These are phyloP conservation scores for Sinosuthora webbiana DNA, from an alignment of 2,113 vertebrate species.

Conservation along the genomic window DNA sequence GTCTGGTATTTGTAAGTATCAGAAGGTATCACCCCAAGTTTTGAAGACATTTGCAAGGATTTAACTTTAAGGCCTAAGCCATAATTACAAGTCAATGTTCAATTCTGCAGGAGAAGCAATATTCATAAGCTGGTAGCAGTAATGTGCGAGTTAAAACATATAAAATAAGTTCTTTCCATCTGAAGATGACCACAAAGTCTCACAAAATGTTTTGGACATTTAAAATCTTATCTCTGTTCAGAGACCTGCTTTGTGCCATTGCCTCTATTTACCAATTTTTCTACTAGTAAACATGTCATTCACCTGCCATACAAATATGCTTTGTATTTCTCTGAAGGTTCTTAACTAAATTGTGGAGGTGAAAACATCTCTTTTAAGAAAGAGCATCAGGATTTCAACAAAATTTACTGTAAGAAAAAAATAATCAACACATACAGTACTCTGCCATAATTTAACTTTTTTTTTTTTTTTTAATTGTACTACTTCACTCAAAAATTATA, in stretches of 20 bases:
- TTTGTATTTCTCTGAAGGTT: neutral
- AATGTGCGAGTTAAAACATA: neutral
- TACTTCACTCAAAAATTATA: neutral
- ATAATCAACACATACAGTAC: neutral
- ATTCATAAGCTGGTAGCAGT: neutral
- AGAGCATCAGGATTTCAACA: neutral
- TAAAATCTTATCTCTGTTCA: neutral
- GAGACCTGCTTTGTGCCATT: neutral
- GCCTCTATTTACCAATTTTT: neutral
- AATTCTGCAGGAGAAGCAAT: neutral
- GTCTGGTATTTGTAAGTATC: neutral
- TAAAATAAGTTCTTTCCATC: neutral
- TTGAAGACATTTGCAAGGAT: neutral
- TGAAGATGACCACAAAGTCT: neutral
- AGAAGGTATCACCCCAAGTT: neutral
- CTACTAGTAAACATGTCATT: neutral
- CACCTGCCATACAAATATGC: neutral
- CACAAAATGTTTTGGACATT: neutral
- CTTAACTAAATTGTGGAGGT: neutral
- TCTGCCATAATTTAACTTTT: neutral
- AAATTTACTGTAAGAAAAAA: neutral
- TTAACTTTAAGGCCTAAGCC: neutral
- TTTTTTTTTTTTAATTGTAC: neutral
- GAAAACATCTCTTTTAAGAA: neutral
- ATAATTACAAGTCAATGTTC: neutral